Evolutionary conservation across 2,888 invertebrate genomes (phyloP).

Genomic region (Drosophila nigritarsus): DNA sequence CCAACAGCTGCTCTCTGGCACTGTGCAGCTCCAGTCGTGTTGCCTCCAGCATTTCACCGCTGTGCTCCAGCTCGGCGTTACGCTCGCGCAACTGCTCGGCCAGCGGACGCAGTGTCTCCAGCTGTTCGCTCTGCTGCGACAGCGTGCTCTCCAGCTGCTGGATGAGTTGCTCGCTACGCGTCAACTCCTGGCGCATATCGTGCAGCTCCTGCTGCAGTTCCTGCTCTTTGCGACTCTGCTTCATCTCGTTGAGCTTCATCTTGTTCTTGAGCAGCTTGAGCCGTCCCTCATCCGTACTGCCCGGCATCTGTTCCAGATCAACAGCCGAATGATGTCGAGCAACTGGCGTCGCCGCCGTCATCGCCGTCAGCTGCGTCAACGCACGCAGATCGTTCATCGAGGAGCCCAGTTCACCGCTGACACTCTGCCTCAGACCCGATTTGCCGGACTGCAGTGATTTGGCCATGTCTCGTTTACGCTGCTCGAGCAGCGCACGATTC

Average conservation of each 20-base stretch:
- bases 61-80: slow-evolving; percentile 86
- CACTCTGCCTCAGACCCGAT: slow-evolving; percentile 79
- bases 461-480: slow-evolving; percentile 86
- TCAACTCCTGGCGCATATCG: slow-evolving; percentile 59
- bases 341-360: slow-evolving; percentile 48
- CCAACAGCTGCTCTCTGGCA: slow-evolving; percentile 82
- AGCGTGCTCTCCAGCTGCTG: slow-evolving; percentile 87
- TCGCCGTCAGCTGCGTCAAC: slow-evolving; percentile 44
- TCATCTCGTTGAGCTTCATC: slow-evolving; percentile 73
- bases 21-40: slow-evolving; percentile 83
- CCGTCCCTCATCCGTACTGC: slow-evolving; percentile 79
- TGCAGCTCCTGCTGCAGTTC: slow-evolving; percentile 73
- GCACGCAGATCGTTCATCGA: slow-evolving; percentile 84
- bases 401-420: slow-evolving; percentile 82
- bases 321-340: slow-evolving; percentile 83
- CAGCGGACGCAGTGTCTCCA: slow-evolving; percentile 25
- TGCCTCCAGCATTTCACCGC: slow-evolving; percentile 88
- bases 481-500: slow-evolving; percentile 86
- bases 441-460: slow-evolving; percentile 82
- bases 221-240: slow-evolving; percentile 77
- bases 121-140: slow-evolving; percentile 22
- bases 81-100: slow-evolving; percentile 87
- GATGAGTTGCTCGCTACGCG: slow-evolving; percentile 88
- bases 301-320: slow-evolving; percentile 73
- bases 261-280: slow-evolving; percentile 82